A percentile compares a stretch with the other conserved stretches of the same genome.
Evolutionary conservation across 2,888 invertebrate genomes (phyloP).

Genomic region (Lutraria lutraria): DNA sequence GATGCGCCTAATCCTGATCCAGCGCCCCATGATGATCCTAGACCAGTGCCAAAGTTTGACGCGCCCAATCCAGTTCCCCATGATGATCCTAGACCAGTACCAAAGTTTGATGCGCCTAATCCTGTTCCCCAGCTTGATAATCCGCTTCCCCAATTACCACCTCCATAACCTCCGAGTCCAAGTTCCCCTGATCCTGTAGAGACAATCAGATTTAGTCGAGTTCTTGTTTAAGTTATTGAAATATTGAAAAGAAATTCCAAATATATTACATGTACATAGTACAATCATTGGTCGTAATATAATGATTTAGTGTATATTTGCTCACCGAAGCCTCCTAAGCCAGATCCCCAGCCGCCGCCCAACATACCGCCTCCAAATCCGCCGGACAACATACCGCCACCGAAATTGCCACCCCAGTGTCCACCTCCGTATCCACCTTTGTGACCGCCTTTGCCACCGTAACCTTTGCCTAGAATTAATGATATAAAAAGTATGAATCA

Average conservation of each 20-base stretch:
- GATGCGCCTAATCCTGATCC: background rate
- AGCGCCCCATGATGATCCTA: background rate
- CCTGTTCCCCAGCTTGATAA: background rate
- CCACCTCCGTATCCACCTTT: slow-evolving; percentile 6
- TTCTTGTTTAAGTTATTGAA: background rate
- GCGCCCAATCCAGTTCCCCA: background rate
- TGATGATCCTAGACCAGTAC: background rate
- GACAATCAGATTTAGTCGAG: background rate
- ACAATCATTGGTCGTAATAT: too few relatives aligned
- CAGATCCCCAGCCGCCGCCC: background rate
- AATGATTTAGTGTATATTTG: too few relatives aligned
- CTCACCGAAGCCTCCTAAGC: background rate
- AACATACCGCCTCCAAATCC: background rate
- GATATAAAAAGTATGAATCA: background rate
- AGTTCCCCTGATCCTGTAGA: background rate
- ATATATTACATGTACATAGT: too few relatives aligned
- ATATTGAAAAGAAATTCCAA: too few relatives aligned
- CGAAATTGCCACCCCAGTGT: slow-evolving; percentile 9
- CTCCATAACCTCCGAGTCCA: slow-evolving; percentile 16
- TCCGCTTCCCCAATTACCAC: background rate
- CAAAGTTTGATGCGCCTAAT: background rate
- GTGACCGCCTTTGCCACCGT: slow-evolving; percentile 28
- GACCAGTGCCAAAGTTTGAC: background rate
- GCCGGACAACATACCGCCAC: background rate
- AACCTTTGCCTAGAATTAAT: slow-evolving; percentile 30